Base-by-base conservation (phyloP, 2,113 vertebrate species). In the Eclectus roratus region DNA sequence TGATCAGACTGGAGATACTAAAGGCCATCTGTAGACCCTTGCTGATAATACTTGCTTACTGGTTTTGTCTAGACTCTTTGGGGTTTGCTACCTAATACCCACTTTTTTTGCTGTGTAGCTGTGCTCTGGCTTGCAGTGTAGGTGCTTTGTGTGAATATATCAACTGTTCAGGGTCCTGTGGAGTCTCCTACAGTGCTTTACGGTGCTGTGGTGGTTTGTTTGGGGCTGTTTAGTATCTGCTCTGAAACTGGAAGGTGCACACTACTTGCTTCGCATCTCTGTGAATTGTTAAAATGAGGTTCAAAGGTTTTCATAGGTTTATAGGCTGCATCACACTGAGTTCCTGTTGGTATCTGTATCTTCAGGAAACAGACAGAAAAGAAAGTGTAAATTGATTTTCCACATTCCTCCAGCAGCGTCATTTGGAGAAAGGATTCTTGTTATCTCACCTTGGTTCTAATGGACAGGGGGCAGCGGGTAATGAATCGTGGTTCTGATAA, bases 41-140 rank as follows among this genome's bases (percentile, higher is more conserved):
- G 29, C 43, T 74, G 77, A 18, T 46, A 33, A 11, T 55, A 15
- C 14, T 3, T 33, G 29, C 46, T 50, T 31, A 3, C 52, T 58
- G 55, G 10, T 53, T 44, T 35, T 1, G 6, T 3, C 20, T 2
- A 3, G 13, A 1, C 3, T 46, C 13, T 6, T 17, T 24, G 65
- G 35, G 39, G 3, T n/a, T 49, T 84, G 17, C 55, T 78, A 0
- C n/a, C 4, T 20, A 63, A 50, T 39, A 31, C 19, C 46, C 13
- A 3, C 14, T 35, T 52, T 17, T 3, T 3, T 10, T 31, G 31
- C 9, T 17, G 52, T 0, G 11, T 2, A 27, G 50, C 77, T 66
- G 25, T 43, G 39, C 52, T n/a, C 13, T 52, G 43, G 17, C 66
- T 47, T 33, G 41, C 37, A 20, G 31, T 2, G 0, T 10, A 29